These are phyloP conservation scores for Dromius quadrimaculatus DNA, from an alignment of 2,888 invertebrate species.

Conservation along the genomic window DNA sequence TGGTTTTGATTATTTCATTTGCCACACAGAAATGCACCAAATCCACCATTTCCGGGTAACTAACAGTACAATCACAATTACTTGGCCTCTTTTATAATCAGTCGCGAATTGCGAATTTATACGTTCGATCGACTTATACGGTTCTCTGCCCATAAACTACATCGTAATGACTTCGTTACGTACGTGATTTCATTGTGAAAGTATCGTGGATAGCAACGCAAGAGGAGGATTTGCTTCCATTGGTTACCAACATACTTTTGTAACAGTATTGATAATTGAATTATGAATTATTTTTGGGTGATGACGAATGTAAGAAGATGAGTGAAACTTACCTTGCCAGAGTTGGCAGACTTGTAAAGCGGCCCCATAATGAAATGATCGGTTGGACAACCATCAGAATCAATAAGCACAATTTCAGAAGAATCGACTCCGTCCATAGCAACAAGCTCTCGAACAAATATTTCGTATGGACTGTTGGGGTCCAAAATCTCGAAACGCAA, in stretches of 20 bases:
- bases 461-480: conserved; percentile 93
- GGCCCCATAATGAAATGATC: conserved; percentile 96
- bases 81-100: conserved; percentile 9
- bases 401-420: conserved; percentile 92
- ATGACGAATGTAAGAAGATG: not conserved
- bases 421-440: conserved; percentile 95
- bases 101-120: conserved; percentile 30
- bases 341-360: conserved; percentile 82
- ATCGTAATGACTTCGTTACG: conserved; percentile 34
- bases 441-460: conserved; percentile 93
- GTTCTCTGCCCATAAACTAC: conserved; percentile 5
- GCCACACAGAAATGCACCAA: conserved; percentile 27
- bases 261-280: no score
- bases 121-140: conserved; percentile 28
- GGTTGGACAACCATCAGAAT: conserved; percentile 92
- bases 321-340: conserved; percentile 83
- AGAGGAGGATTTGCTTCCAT: no score
- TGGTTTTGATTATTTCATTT: conserved; percentile 16
- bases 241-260: no score
- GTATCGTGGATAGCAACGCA: no score
- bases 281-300: no score
- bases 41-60: conserved; percentile 27
- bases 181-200: conserved; percentile 36
- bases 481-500: conserved; percentile 93
- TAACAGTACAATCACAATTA: conserved; percentile 22